Evolutionary conservation across 2,888 invertebrate genomes (phyloP).

Genomic region (Cyrtodaria siliqua): DNA sequence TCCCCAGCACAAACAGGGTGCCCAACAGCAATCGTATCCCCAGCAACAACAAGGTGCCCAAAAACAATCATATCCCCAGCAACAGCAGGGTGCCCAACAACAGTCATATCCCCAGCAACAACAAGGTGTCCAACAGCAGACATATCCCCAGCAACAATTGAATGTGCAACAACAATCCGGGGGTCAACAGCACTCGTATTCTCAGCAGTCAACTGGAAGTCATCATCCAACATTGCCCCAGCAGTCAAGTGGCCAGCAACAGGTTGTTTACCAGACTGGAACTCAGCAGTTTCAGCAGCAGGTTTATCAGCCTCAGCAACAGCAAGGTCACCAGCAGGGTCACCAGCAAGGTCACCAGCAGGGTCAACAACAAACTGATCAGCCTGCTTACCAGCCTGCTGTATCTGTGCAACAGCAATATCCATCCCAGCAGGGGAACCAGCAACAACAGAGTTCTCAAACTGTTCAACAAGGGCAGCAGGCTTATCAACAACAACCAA

Average conservation of each 20-base stretch:
- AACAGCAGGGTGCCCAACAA: not conserved
- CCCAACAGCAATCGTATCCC: not conserved
- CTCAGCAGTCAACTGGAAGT: slow-evolving; percentile 14
- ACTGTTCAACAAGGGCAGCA: slow-evolving; percentile 10
- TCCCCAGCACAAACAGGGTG: slow-evolving; percentile 47
- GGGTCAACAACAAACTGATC: not conserved
- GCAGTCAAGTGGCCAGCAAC: slow-evolving; percentile 5
- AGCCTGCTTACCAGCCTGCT: slow-evolving; percentile 13
- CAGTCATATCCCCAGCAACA: slow-evolving; percentile 43
- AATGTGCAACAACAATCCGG: not conserved
- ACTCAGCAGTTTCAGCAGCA: slow-evolving; percentile 5
- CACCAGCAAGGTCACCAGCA: slow-evolving; percentile 5
- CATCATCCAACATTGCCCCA: slow-evolving; percentile 23
- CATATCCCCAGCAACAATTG: slow-evolving; percentile 17
- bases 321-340: slow-evolving; percentile 1
- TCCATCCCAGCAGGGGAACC: slow-evolving; percentile 10
- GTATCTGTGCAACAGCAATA: not conserved
- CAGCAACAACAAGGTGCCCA: not conserved
- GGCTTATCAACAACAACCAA: slow-evolving; percentile 1
- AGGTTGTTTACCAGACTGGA: not conserved
- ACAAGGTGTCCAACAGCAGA: not conserved
- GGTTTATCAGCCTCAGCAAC: not conserved
- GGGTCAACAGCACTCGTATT: not conserved
- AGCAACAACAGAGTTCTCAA: not conserved
- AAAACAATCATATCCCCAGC: not conserved